These are phyloP conservation scores for Atta texana DNA, from an alignment of 1,140 invertebrate species.

Conservation along the genomic window DNA sequence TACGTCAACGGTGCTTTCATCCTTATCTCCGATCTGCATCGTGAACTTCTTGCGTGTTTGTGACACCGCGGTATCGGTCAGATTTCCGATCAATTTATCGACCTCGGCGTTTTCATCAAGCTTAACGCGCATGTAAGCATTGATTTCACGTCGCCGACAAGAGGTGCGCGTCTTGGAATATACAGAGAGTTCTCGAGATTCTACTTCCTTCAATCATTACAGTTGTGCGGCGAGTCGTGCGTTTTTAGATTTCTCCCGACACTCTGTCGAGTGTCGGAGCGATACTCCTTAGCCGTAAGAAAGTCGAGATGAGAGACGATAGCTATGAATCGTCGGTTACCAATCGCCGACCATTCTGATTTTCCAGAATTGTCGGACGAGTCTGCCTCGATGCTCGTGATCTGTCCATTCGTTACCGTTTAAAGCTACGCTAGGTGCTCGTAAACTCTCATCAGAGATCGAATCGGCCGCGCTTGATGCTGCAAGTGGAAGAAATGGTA, in stretches of 20 bases:
- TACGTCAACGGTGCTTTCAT: conserved; percentile 69
- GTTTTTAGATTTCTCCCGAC: conserved; percentile 10
- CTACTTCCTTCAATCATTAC: not conserved
- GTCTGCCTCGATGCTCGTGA: not conserved
- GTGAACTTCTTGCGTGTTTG: conserved; percentile 29
- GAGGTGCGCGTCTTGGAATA: not conserved
- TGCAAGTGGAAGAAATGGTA: conserved; percentile 72
- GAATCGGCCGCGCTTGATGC: conserved; percentile 66
- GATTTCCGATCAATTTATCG: conserved; percentile 65
- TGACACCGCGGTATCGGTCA: conserved; percentile 34
- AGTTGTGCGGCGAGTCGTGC: not conserved
- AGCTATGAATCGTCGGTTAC: conserved; percentile 38
- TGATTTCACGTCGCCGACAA: not conserved
- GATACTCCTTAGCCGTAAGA: not conserved
- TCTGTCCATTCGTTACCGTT: conserved; percentile 74
- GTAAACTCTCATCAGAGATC: conserved; percentile 79
- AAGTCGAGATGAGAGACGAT: conserved; percentile 4
- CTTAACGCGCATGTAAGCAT: not conserved
- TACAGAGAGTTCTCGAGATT: not conserved
- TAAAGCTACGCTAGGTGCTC: conserved; percentile 67
- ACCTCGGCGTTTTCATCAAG: conserved; percentile 31
- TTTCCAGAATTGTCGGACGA: conserved; percentile 51
- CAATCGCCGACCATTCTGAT: conserved; percentile 46
- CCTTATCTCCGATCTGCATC: conserved; percentile 65
- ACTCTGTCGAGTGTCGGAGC: too few species aligned